A percentile compares a stretch with the other conserved stretches of the same genome.
Evolutionary conservation across 2,113 vertebrate genomes (phyloP).

Genomic region (Addax nasomaculatus): DNA sequence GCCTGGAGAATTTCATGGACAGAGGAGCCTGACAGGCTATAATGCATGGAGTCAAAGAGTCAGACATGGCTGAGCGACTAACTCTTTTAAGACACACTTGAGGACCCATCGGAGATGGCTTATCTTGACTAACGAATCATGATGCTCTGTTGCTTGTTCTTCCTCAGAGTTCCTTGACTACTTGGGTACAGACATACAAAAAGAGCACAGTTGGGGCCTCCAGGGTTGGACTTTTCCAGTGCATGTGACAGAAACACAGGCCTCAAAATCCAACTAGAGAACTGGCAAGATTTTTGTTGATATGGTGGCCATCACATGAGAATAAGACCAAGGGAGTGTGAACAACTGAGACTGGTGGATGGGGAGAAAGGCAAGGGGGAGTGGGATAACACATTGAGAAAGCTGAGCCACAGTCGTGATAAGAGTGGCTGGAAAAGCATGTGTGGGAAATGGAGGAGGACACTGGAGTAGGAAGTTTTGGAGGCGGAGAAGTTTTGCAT

Average conservation of each 20-base stretch:
- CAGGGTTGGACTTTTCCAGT: not conserved
- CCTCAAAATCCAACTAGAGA: not conserved
- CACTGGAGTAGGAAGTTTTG: not conserved
- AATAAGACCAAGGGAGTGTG: not conserved
- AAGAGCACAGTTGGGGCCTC: not conserved
- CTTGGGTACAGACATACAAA: not conserved
- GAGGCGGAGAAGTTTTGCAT: not conserved
- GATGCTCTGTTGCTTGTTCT: not conserved
- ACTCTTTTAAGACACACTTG: not conserved
- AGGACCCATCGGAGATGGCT: not conserved
- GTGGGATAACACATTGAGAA: not conserved
- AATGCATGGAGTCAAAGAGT: not conserved
- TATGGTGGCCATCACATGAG: not conserved
- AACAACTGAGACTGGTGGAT: not conserved
- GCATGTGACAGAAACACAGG: not conserved
- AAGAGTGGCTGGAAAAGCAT: not conserved
- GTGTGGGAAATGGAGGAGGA: not conserved
- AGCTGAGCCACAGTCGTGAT: not conserved
- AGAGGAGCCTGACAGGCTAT: not conserved
- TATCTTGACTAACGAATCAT: not conserved
- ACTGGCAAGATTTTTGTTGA: not conserved
- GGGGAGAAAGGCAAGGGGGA: not conserved
- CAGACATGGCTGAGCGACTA: rapidly evolving
- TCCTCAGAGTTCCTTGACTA: not conserved
- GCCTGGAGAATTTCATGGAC: not conserved